Conservation (phyloP, 2,797 vertebrate species). For the Scyliorhinus canicula region DNA sequence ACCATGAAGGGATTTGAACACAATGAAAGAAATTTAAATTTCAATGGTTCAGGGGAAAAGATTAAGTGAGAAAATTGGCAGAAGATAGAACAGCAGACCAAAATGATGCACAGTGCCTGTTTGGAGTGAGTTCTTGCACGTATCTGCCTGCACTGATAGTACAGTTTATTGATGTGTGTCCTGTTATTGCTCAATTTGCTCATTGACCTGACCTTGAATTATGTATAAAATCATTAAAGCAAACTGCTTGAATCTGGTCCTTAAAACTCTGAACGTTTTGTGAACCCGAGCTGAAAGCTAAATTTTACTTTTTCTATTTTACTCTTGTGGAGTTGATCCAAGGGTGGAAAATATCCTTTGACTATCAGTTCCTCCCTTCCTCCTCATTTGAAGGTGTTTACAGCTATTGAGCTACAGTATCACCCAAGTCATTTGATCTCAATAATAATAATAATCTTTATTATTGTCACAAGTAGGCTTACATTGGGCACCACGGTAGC, state of each 20-base stretch:
- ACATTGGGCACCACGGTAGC: too few species aligned
- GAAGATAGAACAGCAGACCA: neutral
- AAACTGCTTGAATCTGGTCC: neutral
- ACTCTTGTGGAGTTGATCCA: neutral
- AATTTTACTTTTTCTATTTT: neutral
- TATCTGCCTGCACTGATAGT: neutral
- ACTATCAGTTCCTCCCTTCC: neutral
- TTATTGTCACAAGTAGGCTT: too few species aligned
- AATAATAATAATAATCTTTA: too few species aligned
- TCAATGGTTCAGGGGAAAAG: neutral
- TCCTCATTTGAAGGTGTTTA: neutral
- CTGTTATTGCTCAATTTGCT: neutral
- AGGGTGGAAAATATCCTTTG: neutral
- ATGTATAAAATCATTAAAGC: neutral
- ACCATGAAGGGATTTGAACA: neutral
- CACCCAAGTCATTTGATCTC: neutral
- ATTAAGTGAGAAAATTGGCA: neutral
- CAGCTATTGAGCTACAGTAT: neutral
- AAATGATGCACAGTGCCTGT: neutral
- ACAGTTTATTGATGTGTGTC: neutral
- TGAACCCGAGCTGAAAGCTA: neutral
- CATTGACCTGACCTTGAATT: conserved; percentile 25
- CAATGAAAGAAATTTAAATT: neutral
- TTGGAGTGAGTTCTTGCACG: neutral
- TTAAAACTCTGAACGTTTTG: neutral